Conservation (phyloP, 2,888 invertebrate genomes). For the Gisinianus flammeolus region DNA sequence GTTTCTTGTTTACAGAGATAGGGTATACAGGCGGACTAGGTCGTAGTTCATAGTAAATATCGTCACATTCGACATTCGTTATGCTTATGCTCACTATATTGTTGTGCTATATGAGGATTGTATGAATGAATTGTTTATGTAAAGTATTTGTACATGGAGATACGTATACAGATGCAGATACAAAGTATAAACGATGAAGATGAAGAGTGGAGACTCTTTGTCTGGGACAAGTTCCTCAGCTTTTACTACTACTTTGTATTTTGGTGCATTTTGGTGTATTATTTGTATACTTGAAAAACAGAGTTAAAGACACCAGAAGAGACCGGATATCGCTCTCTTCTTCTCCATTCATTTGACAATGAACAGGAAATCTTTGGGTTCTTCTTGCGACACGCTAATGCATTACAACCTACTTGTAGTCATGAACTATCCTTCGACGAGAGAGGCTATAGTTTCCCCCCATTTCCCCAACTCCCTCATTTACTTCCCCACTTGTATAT, state of each 20-base stretch:
- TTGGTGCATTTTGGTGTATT: background rate
- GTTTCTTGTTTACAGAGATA: too few relatives aligned
- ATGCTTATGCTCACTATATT: too few relatives aligned
- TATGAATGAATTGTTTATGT: too few relatives aligned
- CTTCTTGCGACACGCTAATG: slow-evolving; percentile 16
- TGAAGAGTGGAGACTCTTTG: background rate
- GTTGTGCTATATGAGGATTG: too few relatives aligned
- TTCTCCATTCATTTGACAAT: slow-evolving; percentile 24
- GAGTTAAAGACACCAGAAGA: slow-evolving; percentile 32
- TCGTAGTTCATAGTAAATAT: background rate
- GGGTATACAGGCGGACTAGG: too few relatives aligned
- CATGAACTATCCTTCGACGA: slow-evolving; percentile 31
- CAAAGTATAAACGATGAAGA: background rate
- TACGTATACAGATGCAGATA: too few relatives aligned
- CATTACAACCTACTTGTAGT: slow-evolving; percentile 30
- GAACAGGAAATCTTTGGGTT: slow-evolving; percentile 37
- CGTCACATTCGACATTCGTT: too few relatives aligned
- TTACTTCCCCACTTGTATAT: background rate
- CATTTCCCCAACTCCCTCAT: too few relatives aligned
- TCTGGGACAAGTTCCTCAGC: background rate
- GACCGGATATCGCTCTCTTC: slow-evolving; percentile 29
- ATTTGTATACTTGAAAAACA: background rate
- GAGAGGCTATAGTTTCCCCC: too few relatives aligned
- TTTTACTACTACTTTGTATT: slow-evolving; percentile 4
- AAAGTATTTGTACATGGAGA: too few relatives aligned